These are phyloP conservation scores for Hecatera dysodea DNA, from an alignment of 2,888 invertebrate species.

Conservation along the genomic window DNA sequence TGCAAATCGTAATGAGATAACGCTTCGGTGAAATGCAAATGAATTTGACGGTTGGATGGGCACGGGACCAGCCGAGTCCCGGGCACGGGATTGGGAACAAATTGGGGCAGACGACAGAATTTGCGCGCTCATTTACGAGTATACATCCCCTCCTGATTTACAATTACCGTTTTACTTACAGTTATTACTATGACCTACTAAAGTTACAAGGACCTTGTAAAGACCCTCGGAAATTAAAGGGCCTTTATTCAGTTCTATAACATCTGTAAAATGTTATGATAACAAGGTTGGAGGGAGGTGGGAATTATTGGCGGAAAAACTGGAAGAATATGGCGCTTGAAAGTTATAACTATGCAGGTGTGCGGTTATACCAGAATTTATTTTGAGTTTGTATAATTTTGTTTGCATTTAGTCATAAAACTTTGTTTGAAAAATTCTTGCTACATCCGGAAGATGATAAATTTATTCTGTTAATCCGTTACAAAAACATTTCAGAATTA, in stretches of 20 bases:
- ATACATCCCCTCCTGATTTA: slow-evolving; percentile 73
- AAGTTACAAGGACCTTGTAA: slow-evolving; percentile 46
- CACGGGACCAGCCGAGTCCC: slow-evolving; percentile 62
- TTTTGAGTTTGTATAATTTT: slow-evolving; percentile 24
- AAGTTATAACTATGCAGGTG: slow-evolving; percentile 13
- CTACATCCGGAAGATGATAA: too few relatives aligned
- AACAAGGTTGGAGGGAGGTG: slow-evolving; percentile 11
- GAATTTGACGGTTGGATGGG: slow-evolving; percentile 78
- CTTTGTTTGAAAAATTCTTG: background rate
- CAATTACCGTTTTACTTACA: slow-evolving; percentile 67
- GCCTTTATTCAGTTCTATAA: slow-evolving; percentile 44
- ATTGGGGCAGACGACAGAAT: slow-evolving; percentile 79
- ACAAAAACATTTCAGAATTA: slow-evolving; percentile 7
- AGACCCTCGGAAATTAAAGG: slow-evolving; percentile 51
- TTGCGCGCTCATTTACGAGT: slow-evolving; percentile 79
- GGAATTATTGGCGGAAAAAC: slow-evolving; percentile 4
- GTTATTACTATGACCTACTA: slow-evolving; percentile 59
- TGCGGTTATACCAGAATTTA: slow-evolving; percentile 8
- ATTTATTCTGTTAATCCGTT: background rate
- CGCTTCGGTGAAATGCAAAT: slow-evolving; percentile 84
- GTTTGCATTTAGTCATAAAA: slow-evolving; percentile 8
- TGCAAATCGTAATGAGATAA: slow-evolving; percentile 83
- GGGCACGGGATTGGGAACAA: slow-evolving; percentile 74
- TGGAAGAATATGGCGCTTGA: background rate
- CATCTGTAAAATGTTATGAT: slow-evolving; percentile 38